A percentile compares a stretch with the other conserved stretches of the same genome.
phyloP scores from a whole-genome alignment of 2,888 invertebrate species.

The Chloromyia formosa region DNA sequence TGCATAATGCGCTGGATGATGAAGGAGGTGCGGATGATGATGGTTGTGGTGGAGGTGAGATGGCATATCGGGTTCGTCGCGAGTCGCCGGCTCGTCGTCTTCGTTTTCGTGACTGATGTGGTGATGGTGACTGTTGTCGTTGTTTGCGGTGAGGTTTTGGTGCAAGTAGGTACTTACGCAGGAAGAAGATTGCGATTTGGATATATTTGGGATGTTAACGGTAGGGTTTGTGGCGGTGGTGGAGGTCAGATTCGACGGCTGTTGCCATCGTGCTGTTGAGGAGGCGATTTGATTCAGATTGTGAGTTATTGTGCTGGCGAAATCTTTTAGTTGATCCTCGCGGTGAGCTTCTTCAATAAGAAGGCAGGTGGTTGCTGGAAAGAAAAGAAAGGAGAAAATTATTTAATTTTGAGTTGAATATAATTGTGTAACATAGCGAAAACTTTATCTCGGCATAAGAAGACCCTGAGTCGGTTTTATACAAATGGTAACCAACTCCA shows the following conservation, averaged over 20 bases:
- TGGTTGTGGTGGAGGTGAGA: conserved; percentile 26
- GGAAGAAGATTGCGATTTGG: conserved; percentile 5
- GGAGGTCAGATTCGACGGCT: conserved; percentile 67
- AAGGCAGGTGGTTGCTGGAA: conserved; percentile 58
- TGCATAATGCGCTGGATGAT: conserved; percentile 16
- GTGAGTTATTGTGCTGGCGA: conserved; percentile 82
- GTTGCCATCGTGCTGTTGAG: conserved; percentile 65
- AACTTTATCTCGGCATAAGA: too few species aligned
- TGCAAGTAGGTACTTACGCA: conserved; percentile 35
- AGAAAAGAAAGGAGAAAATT: too few species aligned
- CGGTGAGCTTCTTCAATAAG: conserved; percentile 66
- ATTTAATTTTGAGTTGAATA: too few species aligned
- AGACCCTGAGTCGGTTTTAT: too few species aligned
- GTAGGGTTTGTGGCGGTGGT: conserved; percentile 61
- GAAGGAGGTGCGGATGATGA: conserved; percentile 17
- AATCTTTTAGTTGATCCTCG: conserved; percentile 81
- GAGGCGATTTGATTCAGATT: conserved; percentile 67
- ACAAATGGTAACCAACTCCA: too few species aligned
- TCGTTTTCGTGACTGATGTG: conserved; percentile 44
- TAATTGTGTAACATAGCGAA: too few species aligned
- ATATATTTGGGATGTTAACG: neutral
- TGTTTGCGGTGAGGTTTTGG: conserved; percentile 58
- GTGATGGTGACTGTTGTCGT: conserved; percentile 55
- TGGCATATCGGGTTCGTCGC: conserved; percentile 63
- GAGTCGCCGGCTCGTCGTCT: conserved; percentile 58